Evolutionary conservation across 2,797 vertebrate genomes (phyloP), one percentile per base, ranked within the genome.

Genomic region (Alfaro cultratus): DNA sequence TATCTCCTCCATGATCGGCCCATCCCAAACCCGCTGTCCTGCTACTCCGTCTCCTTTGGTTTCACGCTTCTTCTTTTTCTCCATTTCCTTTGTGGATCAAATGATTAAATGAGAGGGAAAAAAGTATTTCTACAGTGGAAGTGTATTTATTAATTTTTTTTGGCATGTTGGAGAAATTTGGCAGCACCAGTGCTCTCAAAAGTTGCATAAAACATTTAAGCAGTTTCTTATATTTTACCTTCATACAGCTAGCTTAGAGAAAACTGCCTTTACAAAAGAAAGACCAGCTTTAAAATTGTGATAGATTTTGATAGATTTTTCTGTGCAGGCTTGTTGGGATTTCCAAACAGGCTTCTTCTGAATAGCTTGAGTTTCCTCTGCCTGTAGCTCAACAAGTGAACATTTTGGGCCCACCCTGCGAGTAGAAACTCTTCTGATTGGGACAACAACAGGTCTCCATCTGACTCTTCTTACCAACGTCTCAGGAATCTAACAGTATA

Each of bases 1-100:
- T 70, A 41, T 75, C 62, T 78, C 67, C 53, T 47, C 73, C 71
- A n/a, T 43, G 18, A 70, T 51, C 5, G 29, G 29, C 31, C 68
- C n/a, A 26, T 53, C 43, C 23, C 39, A 46, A 18, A 31, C 29
- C 39, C 10, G 11, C 7, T 12, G 39, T 29, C 12, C 41, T 70
- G 41, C 23, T 1, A 41, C 23, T n/a, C 41, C 13, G 26, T 70
- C 67, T 45, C 2, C 23, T 70, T 43, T 43, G 39, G 39, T 70
- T 70, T 43, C 67, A 43, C 1, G 11, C 41, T 70, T 43, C 11
- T n/a, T 70, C 21, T 13, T 26, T 43, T 45, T 70, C 67, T 15
- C 11, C 13, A 43, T 1, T n/a, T 45, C 67, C 26, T 43, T 15
- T 10, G 23, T n/a, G 11, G 23, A 70, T 45, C 62, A 64, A 64